Percentiles rank a stretch among this genome's conserved stretches.
phyloP scores from a whole-genome alignment of 2,888 invertebrate species.

The Quadroppia sp. region DNA sequence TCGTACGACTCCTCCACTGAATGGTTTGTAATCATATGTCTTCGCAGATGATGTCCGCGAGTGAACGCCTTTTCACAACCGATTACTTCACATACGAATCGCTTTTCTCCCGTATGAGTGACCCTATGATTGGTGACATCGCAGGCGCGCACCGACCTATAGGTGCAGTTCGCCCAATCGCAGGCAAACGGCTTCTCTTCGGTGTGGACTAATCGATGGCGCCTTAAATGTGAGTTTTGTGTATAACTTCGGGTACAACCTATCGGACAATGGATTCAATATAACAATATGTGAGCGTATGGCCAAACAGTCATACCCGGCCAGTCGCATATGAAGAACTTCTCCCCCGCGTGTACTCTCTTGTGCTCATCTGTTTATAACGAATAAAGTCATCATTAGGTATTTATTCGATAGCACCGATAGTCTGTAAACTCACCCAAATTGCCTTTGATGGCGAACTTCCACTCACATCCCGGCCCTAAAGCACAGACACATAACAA shows the following conservation, averaged over 20 bases:
- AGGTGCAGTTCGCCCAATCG: slow-evolving; percentile 39
- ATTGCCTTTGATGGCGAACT: slow-evolving; percentile 38
- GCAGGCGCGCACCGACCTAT: slow-evolving; percentile 10
- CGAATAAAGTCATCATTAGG: neutral
- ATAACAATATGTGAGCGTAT: neutral
- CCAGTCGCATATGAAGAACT: slow-evolving; percentile 38
- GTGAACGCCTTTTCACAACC: slow-evolving; percentile 27
- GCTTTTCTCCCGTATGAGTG: slow-evolving; percentile 37
- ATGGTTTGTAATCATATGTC: slow-evolving; percentile 14
- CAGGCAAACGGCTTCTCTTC: slow-evolving; percentile 33
- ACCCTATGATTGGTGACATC: slow-evolving; percentile 29
- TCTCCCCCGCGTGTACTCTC: slow-evolving; percentile 29
- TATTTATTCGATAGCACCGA: neutral
- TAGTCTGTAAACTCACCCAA: neutral
- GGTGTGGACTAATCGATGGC: slow-evolving; percentile 34
- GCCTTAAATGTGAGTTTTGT: slow-evolving; percentile 31
- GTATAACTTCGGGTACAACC: slow-evolving; percentile 31
- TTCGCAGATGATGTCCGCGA: neutral
- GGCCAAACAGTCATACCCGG: slow-evolving; percentile 9
- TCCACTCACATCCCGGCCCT: slow-evolving; percentile 39
- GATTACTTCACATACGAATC: neutral
- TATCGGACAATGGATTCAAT: neutral
- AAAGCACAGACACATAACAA: neutral
- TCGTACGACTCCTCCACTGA: neutral
- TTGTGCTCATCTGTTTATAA: slow-evolving; percentile 21